Evolutionary conservation across 2,888 invertebrate genomes (phyloP), one percentile per base, ranked within the genome.

Genomic region (Trichopoda pennipes): DNA sequence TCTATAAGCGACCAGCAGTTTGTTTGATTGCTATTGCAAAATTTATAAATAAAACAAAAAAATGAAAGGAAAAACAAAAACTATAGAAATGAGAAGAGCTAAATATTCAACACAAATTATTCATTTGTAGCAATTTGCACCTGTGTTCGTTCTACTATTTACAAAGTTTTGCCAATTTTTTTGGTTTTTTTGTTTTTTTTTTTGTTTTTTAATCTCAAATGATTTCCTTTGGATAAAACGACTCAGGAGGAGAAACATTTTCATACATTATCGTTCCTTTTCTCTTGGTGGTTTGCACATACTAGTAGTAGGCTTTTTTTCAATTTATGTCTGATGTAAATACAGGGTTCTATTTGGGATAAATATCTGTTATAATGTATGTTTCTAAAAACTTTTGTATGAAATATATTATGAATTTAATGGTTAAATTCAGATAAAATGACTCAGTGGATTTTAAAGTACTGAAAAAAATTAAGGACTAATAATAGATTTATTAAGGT

Each of bases 121-220:
- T 88, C 86, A 88, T 88, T 88, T 87, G 86, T 85, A 85, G 85
- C 87, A 87, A 87, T 88, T 87, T 86, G 86, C 85, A 85, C 85
- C 85, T 80, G 82, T 49, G 68, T 63, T 63, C 75, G 75, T 72
- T 68, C 56, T 76, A 53, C 72, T 80, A 66, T 72, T 66, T 51
- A 63, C 66, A 66, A 75, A 82, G 79, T 74, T 51, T 53, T 75
- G 49, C 55, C 74, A 55, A 1, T 16, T 32, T 63, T 53, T 49
- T 49, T 44, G 6, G n/a, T n/a, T n/a, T n/a, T n/a, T n/a, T n/a
- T n/a, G n/a, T n/a, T n/a, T n/a, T n/a, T n/a, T n/a, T n/a, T 44
- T 35, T 73, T 63, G 2, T 28, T 28, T 58, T 38, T 7, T 6
- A 38, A 76, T 63, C 82, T 61, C 82, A 61, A 76, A 76, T 82